Evolutionary conservation across 2,797 vertebrate genomes (phyloP).

Genomic region (Onychomys arenicola): DNA sequence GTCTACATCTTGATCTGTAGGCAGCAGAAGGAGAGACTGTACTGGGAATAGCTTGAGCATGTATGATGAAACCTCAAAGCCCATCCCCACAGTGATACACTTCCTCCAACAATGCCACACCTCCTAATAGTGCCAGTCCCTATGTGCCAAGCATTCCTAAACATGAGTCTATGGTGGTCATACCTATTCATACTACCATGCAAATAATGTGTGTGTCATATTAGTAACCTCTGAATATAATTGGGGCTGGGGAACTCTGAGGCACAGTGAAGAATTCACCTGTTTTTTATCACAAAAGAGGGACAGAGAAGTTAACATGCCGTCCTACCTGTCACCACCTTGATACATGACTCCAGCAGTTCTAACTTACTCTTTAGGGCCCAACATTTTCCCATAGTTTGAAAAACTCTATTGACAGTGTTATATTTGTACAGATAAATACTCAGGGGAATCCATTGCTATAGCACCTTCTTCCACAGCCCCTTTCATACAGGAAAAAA

Average conservation of each 20-base stretch:
- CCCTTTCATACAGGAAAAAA: background rate
- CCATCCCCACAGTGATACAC: background rate
- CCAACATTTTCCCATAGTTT: background rate
- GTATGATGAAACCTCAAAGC: background rate
- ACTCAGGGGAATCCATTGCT: background rate
- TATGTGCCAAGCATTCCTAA: background rate
- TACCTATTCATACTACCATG: background rate
- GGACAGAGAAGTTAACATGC: background rate
- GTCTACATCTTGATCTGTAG: background rate
- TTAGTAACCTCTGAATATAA: background rate
- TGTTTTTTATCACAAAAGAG: background rate
- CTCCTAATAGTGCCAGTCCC: background rate
- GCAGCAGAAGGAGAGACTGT: background rate
- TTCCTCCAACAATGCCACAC: background rate
- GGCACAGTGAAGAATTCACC: background rate
- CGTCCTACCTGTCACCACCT: background rate
- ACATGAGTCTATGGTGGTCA: background rate
- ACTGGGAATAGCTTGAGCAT: background rate
- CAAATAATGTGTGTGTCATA: background rate
- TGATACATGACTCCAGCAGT: background rate
- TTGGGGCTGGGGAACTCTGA: background rate
- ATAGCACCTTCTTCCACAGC: background rate
- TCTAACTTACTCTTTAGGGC: background rate
- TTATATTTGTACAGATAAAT: background rate
- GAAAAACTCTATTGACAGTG: background rate